Conservation (phyloP, 2,797 vertebrate genomes). For the Bovichtus diacanthus region DNA sequence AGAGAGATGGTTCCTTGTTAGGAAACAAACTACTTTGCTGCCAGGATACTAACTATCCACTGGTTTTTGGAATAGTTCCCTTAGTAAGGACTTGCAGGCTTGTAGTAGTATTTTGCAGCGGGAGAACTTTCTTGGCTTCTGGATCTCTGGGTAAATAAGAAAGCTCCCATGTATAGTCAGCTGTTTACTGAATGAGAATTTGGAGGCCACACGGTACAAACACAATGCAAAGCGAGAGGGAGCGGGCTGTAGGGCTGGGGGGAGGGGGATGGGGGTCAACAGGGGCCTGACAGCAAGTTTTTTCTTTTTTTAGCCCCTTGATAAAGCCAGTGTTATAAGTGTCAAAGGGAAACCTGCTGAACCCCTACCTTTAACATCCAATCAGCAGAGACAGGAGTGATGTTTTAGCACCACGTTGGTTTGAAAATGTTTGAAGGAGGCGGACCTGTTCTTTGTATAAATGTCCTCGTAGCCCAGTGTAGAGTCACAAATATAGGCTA, state of each 20-base stretch:
- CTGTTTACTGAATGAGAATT: constrained; percentile 11
- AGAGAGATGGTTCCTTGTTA: constrained; percentile 32
- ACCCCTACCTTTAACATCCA: no score
- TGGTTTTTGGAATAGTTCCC: neutral
- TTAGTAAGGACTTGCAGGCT: neutral
- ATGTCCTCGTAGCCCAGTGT: no score
- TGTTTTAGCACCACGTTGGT: no score
- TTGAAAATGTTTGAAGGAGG: no score
- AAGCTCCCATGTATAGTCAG: neutral
- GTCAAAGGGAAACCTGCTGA: neutral
- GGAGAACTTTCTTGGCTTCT: neutral
- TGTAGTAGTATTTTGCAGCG: neutral
- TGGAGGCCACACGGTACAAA: neutral
- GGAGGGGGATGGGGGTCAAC: neutral
- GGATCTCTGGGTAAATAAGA: neutral
- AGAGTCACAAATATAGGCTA: no score
- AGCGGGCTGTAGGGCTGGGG: neutral
- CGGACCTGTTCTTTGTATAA: no score
- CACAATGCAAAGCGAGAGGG: neutral
- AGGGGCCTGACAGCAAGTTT: neutral
- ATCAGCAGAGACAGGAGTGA: no score
- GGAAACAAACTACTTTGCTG: constrained; percentile 36
- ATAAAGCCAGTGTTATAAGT: no score
- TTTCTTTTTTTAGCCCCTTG: no score
- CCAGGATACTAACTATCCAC: neutral